Conservation (phyloP, 2,113 vertebrate species). For the Cyprinodon variegatus region DNA sequence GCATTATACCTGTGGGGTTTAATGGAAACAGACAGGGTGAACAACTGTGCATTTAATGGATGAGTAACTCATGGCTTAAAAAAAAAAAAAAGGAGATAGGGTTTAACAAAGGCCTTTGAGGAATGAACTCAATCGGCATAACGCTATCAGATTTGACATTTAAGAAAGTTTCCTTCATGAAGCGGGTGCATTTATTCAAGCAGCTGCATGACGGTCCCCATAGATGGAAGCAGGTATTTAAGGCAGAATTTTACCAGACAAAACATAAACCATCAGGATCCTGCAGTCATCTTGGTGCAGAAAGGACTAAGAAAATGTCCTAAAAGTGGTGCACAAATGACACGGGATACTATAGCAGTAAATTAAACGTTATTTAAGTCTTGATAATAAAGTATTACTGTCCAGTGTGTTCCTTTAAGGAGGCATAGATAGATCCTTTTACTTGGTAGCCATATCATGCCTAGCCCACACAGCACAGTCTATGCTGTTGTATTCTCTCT, state of each 20-base stretch:
- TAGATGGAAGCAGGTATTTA: too few relatives aligned
- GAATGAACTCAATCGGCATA: constrained; percentile 29
- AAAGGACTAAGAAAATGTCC: background rate
- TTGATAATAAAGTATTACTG: too few relatives aligned
- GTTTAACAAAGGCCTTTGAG: background rate
- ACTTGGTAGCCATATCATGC: background rate
- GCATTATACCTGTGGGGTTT: background rate
- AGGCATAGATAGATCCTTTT: background rate
- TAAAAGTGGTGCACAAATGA: background rate
- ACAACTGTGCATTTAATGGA: constrained; percentile 18
- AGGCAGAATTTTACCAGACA: background rate
- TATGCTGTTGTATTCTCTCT: background rate
- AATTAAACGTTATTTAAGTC: background rate
- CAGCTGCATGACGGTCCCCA: constrained; percentile 5
- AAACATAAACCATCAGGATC: background rate
- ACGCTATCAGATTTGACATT: constrained; percentile 28
- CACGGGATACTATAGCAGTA: background rate
- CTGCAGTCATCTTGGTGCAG: background rate
- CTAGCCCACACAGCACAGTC: background rate
- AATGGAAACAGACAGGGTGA: constrained; percentile 2
- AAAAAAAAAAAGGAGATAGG: background rate
- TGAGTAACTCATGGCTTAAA: background rate
- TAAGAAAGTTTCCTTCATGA: background rate
- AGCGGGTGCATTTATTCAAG: constrained; percentile 24
- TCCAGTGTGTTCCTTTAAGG: background rate